Evolutionary conservation across 2,113 vertebrate species (phyloP).

Genomic region (Xiphophorus maculatus): DNA sequence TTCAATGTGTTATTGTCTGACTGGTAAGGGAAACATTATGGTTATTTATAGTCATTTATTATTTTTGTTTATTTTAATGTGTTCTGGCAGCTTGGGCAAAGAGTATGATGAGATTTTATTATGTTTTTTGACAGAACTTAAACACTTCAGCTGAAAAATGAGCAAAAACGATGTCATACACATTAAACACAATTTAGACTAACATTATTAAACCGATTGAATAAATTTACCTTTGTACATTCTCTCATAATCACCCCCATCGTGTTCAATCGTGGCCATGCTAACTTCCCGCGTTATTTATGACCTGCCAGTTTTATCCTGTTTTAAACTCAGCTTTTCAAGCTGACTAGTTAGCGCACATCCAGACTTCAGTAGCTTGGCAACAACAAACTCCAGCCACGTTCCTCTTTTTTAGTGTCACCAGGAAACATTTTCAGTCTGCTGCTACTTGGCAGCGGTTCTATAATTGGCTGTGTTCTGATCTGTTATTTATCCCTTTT

Average conservation of each 20-base stretch:
- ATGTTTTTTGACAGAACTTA: too few relatives aligned
- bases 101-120: background rate
- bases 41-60: background rate
- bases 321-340: background rate
- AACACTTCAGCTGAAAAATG: background rate
- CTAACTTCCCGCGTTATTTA: background rate
- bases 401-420: constrained; percentile 13
- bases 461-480: background rate
- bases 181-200: too few relatives aligned
- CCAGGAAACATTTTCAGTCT: constrained; percentile 3
- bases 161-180: too few relatives aligned
- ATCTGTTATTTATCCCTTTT: background rate
- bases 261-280: background rate
- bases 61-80: background rate
- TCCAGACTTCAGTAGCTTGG: constrained; percentile 5
- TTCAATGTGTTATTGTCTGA: background rate
- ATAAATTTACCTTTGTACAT: too few relatives aligned
- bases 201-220: too few relatives aligned
- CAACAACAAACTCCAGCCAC: constrained; percentile 7
- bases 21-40: background rate
- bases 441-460: background rate
- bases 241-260: background rate
- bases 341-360: background rate
- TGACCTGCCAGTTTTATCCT: background rate
- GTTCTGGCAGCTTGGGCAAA: background rate